Evolutionary conservation across 2,113 vertebrate species (phyloP).

Genomic region (Hassar affinis): DNA sequence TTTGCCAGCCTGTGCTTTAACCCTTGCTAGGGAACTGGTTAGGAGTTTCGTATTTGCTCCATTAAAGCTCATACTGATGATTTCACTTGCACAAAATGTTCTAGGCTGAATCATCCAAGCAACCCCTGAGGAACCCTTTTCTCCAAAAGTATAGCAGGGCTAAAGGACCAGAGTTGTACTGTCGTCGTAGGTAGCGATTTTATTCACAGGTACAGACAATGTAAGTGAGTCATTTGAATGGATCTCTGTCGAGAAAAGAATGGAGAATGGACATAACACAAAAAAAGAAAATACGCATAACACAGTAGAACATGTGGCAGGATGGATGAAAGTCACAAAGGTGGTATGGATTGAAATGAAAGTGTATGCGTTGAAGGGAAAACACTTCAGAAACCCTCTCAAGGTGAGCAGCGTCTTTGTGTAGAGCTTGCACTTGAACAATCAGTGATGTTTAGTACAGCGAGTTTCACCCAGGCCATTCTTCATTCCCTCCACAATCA

Average conservation of each 20-base stretch:
- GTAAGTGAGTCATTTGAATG: neutral
- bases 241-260: neutral
- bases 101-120: neutral
- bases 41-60: neutral
- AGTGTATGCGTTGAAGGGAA: neutral
- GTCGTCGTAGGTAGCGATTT: neutral
- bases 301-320: neutral
- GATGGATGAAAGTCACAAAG: neutral
- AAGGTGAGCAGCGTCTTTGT: neutral
- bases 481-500: neutral
- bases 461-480: neutral
- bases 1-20: neutral
- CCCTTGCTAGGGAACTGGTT: neutral
- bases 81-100: neutral
- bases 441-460: neutral
- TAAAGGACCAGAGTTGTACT: neutral
- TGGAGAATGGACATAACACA: neutral
- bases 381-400: neutral
- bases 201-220: neutral
- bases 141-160: neutral
- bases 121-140: neutral
- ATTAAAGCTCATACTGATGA: neutral
- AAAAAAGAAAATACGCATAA: neutral
- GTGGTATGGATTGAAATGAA: neutral
- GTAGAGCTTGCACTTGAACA: neutral